Conservation (phyloP, 2,113 vertebrate genomes). For the Pluvianellus socialis region DNA sequence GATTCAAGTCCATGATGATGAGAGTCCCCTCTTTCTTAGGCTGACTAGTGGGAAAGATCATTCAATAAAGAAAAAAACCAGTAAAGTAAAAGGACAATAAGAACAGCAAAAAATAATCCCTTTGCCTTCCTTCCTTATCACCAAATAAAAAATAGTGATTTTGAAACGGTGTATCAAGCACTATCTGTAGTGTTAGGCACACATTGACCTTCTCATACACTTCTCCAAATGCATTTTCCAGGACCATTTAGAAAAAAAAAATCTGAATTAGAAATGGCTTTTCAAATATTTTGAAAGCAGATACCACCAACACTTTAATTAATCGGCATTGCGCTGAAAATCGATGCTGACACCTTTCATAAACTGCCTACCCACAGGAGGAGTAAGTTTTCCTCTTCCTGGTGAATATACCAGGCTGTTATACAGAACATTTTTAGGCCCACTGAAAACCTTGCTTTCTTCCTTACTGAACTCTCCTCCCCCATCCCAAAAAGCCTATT, state of each 20-base stretch:
- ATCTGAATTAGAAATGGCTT: neutral
- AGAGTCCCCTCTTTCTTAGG: neutral
- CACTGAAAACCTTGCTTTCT: neutral
- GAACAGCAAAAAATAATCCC: neutral
- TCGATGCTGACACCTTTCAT: neutral
- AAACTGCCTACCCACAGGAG: neutral
- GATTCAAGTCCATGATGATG: neutral
- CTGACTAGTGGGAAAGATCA: neutral
- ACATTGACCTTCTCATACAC: neutral
- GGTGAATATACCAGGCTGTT: neutral
- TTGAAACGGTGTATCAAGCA: neutral
- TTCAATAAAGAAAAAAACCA: neutral
- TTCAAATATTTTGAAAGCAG: neutral
- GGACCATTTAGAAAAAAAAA: neutral
- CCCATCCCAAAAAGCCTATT: neutral
- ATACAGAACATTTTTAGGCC: neutral
- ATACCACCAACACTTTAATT: neutral
- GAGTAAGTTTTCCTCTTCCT: neutral
- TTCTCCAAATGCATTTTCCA: neutral
- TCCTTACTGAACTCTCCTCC: neutral
- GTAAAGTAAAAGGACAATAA: no score
- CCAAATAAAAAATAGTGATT: accelerated
- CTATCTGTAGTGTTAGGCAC: neutral
- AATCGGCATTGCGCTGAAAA: neutral
- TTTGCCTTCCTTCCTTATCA: neutral